Conservation (phyloP, 2,113 vertebrate genomes). For the Rhabdomys dilectus region DNA sequence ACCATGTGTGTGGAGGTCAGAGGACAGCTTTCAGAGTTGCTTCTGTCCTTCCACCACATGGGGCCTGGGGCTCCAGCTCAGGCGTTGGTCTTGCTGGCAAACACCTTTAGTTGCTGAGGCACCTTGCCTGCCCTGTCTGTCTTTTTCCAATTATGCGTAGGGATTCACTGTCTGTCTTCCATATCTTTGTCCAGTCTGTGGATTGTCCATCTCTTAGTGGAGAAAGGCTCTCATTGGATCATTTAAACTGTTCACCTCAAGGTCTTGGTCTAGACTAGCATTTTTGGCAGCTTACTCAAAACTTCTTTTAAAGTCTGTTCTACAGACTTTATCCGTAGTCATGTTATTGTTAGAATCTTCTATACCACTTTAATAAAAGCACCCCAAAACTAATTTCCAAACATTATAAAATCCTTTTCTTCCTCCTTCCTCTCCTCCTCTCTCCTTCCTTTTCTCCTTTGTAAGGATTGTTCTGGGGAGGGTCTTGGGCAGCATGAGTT, state of each 20-base stretch:
- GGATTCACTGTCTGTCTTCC: neutral
- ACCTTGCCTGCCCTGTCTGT: neutral
- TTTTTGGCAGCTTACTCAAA: neutral
- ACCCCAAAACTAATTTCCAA: neutral
- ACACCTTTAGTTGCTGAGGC: neutral
- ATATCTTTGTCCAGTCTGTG: neutral
- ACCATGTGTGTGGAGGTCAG: neutral
- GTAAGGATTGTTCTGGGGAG: neutral
- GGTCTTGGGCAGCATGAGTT: neutral
- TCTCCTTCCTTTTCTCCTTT: neutral
- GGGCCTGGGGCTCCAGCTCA: neutral
- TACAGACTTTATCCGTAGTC: neutral
- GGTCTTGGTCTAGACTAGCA: neutral
- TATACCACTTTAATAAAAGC: neutral
- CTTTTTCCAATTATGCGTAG: neutral
- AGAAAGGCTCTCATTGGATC: neutral
- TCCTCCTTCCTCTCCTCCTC: neutral
- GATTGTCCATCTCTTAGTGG: neutral
- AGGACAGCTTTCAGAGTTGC: neutral
- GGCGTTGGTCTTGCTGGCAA: neutral
- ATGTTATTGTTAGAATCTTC: conserved; percentile 6
- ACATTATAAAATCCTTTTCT: neutral
- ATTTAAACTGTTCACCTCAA: neutral
- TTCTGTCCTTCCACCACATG: neutral
- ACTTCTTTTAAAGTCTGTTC: conserved; percentile 21